phyloP scores from a whole-genome alignment of 2,888 invertebrate species.

The Agonopterix subpropinquella region DNA sequence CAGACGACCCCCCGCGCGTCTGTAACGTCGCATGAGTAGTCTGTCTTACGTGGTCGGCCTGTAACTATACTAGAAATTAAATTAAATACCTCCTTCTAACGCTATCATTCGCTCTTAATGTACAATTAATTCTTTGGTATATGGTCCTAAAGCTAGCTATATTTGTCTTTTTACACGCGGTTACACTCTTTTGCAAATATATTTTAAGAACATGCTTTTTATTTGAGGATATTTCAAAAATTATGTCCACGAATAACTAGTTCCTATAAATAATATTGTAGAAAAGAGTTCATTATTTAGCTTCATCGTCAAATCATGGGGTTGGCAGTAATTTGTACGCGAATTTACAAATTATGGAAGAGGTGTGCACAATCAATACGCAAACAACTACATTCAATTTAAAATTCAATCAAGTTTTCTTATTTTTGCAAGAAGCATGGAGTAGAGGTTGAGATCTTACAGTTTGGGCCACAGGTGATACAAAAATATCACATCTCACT shows the following conservation, averaged over 20 bases:
- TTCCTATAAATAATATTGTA: background rate
- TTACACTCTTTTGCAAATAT: constrained; percentile 49
- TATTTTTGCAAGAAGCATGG: background rate
- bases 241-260: too few relatives aligned
- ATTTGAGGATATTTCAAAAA: constrained; percentile 15
- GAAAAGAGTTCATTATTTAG: background rate
- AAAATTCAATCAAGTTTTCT: background rate
- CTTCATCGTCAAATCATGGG: background rate
- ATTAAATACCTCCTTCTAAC: constrained; percentile 59
- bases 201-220: constrained; percentile 11
- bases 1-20: too few relatives aligned
- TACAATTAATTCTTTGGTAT: constrained; percentile 74
- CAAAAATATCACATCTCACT: constrained; percentile 60
- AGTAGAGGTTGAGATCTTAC: constrained; percentile 8
- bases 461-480: constrained; percentile 40
- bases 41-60: too few relatives aligned
- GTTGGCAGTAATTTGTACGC: constrained; percentile 17
- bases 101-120: constrained; percentile 59
- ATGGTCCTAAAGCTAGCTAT: constrained; percentile 66
- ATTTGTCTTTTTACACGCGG: constrained; percentile 56
- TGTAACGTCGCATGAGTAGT: too few relatives aligned
- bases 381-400: too few relatives aligned
- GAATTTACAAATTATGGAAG: constrained; percentile 9
- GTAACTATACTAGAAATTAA: constrained; percentile 42
- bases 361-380: too few relatives aligned